Evolutionary conservation across 2,888 invertebrate genomes (phyloP), one percentile per base, ranked within the genome.

Genomic region (Pomacea canaliculata): DNA sequence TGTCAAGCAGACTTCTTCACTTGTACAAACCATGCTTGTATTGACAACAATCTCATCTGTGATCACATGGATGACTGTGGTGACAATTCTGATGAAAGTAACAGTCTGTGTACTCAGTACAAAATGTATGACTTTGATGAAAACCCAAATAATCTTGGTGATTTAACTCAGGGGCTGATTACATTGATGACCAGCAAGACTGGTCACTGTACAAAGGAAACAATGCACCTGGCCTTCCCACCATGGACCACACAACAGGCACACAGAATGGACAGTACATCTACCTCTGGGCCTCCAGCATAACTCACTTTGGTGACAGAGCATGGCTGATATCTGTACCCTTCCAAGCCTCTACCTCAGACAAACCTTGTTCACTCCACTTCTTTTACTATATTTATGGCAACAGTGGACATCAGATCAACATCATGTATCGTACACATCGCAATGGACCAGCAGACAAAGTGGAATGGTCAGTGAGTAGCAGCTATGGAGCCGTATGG

Each of bases 31-130:
- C 80, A 80, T 62, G 88, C 86, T 2, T 90, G 90, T 80, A 79
- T 89, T 19, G 81, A 80, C 48, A 63, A 70, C 2, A 74, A 76
- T 23, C 75, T 73, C 16, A 62, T 83, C 2, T 90, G 90, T 82
- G 88, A 89, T 78, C 86, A 82, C 71, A 84, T 83, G 12, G 86
- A 89, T 81, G 89, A 89, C 71, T 89, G 89, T 80, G 88, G 87
- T 5, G 90, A 90, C 76, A 74, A 78, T 18, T 85, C 85, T 27
- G 90, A 90, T 83, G 90, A 90, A 81, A 75, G 62, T 1, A 63
- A 49, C 19, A 46, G 37, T 48, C 69, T 70, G 19, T 88, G 89
- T 79, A 56, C 62, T 37, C 67, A 23, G 7, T 88, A 85, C 81
- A 78, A 79, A 67, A 79, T 77, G 73, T 83, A 80, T 71, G 82